phyloP scores from a whole-genome alignment of 2,888 invertebrate genomes.

The Metacarcinus magister region DNA sequence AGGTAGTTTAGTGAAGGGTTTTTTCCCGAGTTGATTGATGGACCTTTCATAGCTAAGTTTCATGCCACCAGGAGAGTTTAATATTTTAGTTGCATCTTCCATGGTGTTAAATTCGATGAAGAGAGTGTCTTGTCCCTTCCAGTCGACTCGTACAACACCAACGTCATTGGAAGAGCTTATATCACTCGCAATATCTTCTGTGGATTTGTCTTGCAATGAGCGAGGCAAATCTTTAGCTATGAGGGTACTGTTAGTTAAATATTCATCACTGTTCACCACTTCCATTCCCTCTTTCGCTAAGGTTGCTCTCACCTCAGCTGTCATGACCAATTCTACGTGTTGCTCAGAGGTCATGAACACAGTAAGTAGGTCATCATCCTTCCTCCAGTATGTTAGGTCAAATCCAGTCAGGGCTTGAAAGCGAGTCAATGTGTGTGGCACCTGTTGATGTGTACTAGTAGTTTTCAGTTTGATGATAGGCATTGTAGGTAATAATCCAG shows the following conservation, averaged over 20 bases:
- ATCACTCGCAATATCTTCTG: not conserved
- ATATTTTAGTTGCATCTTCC: not conserved
- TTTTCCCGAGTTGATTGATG: not conserved
- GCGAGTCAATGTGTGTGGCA: not conserved
- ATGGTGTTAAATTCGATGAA: conserved; percentile 42
- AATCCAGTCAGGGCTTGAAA: not conserved
- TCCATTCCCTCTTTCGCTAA: conserved; percentile 21
- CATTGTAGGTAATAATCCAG: not conserved
- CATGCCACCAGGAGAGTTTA: not conserved
- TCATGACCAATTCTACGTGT: conserved; percentile 8
- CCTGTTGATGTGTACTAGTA: no score
- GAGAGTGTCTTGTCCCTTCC: not conserved
- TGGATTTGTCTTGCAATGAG: not conserved
- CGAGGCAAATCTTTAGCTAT: conserved; percentile 29
- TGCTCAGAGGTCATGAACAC: conserved; percentile 21
- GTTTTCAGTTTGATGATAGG: not conserved
- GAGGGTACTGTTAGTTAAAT: conserved; percentile 20
- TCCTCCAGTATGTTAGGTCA: not conserved
- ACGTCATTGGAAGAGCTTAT: conserved; percentile 15
- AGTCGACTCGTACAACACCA: not conserved
- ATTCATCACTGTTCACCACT: not conserved
- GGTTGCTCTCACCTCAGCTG: not conserved
- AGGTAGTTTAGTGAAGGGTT: not conserved
- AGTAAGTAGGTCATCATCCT: not conserved
- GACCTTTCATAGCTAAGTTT: not conserved